Evolutionary conservation across 2,888 invertebrate genomes (phyloP).

Genomic region (Nasonia oneida): DNA sequence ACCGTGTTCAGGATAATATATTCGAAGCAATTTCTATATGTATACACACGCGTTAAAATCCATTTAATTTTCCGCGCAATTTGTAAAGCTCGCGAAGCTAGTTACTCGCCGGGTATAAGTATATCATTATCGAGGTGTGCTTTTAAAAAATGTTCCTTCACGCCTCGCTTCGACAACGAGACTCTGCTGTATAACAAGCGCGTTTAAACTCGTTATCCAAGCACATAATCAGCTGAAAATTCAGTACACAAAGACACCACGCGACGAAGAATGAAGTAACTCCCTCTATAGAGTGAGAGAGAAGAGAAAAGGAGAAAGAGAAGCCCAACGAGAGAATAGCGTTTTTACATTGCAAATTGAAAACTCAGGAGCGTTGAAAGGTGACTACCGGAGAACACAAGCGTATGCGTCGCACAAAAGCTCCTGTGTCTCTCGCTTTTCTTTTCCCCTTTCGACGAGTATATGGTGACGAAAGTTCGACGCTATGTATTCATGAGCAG

Average conservation of each 20-base stretch:
- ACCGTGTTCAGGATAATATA: not conserved
- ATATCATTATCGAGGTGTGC: not conserved
- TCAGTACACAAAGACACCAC: slow-evolving; percentile 27
- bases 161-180: not conserved
- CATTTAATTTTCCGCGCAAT: not conserved
- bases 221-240: slow-evolving; percentile 10
- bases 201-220: slow-evolving; percentile 28
- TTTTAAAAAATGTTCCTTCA: not conserved
- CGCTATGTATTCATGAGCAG: slow-evolving; percentile 32
- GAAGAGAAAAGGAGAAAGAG: not conserved
- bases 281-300: not conserved
- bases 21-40: not conserved
- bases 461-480: slow-evolving; percentile 33
- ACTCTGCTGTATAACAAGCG: not conserved
- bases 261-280: slow-evolving; percentile 20
- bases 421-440: not conserved
- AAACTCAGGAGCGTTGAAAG: slow-evolving; percentile 31
- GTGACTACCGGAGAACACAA: not conserved
- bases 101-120: not conserved
- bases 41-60: not conserved
- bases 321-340: slow-evolving; percentile 18
- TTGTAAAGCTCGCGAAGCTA: too few relatives aligned
- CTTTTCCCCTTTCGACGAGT: not conserved
- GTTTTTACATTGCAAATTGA: slow-evolving; percentile 54
- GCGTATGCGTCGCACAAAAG: slow-evolving; percentile 18